Percentiles rank a stretch among this genome's conserved stretches.
phyloP scores from a whole-genome alignment of 2,888 invertebrate species.

The Steromphala cineraria region DNA sequence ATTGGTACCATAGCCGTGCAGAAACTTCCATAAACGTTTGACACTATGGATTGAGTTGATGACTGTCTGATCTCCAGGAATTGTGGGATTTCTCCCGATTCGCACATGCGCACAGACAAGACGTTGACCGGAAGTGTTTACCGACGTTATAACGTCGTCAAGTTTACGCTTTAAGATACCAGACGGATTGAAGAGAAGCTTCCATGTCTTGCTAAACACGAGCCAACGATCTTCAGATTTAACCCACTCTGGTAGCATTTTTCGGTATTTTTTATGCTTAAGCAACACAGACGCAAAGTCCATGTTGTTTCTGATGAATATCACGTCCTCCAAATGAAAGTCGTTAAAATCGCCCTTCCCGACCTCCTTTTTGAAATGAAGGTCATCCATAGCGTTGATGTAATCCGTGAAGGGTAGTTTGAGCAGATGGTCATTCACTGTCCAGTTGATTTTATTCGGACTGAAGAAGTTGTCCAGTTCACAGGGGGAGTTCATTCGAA shows the following conservation, averaged over 20 bases:
- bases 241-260: conserved; percentile 1
- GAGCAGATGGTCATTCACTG: background rate
- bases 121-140: background rate
- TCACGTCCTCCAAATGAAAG: conserved; percentile 12
- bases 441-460: conserved; percentile 30
- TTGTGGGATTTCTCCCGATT: conserved; percentile 28
- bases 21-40: background rate
- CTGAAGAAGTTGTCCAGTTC: conserved; percentile 9
- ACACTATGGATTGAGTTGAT: conserved; percentile 9
- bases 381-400: background rate
- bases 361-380: background rate
- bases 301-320: conserved; percentile 24
- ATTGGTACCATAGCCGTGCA: background rate
- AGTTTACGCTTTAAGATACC: background rate
- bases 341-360: conserved; percentile 22
- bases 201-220: conserved; percentile 17
- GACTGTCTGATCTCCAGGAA: conserved; percentile 17
- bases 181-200: conserved; percentile 2
- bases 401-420: background rate
- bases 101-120: conserved; percentile 34
- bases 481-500: conserved; percentile 29
- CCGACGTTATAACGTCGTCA: background rate
- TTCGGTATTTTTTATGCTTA: conserved; percentile 11
- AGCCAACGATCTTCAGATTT: background rate
- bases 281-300: conserved; percentile 1